phyloP scores from a whole-genome alignment of 1,140 invertebrate species.

The Asobara japonica region DNA sequence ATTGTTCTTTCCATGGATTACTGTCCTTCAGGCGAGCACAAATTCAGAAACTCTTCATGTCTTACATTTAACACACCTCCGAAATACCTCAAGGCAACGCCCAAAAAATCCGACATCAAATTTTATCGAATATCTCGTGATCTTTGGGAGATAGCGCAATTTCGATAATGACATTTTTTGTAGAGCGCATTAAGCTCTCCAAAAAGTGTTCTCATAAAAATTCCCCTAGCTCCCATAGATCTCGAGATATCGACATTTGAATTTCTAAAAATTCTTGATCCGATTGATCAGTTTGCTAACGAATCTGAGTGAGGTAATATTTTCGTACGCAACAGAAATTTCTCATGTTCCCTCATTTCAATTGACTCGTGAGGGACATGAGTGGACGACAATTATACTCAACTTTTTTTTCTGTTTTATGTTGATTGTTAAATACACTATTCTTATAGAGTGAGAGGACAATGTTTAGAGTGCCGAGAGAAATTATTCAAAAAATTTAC shows the following conservation, averaged over 20 bases:
- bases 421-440: slow-evolving; percentile 55
- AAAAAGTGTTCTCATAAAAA: background rate
- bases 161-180: background rate
- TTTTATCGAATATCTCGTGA: background rate
- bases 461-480: slow-evolving; percentile 28
- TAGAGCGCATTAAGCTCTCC: background rate
- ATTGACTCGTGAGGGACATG: slow-evolving; percentile 39
- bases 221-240: background rate
- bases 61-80: too few relatives aligned
- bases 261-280: too few relatives aligned
- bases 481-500: background rate
- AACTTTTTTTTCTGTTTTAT: slow-evolving; percentile 56
- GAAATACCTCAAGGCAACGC: too few relatives aligned
- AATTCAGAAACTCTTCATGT: too few relatives aligned
- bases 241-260: background rate
- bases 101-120: too few relatives aligned
- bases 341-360: background rate
- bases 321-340: background rate
- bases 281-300: too few relatives aligned
- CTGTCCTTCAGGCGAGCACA: too few relatives aligned
- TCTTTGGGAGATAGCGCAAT: background rate
- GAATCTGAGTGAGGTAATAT: too few relatives aligned
- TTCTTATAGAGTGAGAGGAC: slow-evolving; percentile 54
- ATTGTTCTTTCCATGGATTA: too few relatives aligned
- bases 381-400: slow-evolving; percentile 55